A percentile compares a stretch with the other conserved stretches of the same genome.
Evolutionary conservation across 2,888 invertebrate genomes (phyloP).

Genomic region (Spialia ferax): DNA sequence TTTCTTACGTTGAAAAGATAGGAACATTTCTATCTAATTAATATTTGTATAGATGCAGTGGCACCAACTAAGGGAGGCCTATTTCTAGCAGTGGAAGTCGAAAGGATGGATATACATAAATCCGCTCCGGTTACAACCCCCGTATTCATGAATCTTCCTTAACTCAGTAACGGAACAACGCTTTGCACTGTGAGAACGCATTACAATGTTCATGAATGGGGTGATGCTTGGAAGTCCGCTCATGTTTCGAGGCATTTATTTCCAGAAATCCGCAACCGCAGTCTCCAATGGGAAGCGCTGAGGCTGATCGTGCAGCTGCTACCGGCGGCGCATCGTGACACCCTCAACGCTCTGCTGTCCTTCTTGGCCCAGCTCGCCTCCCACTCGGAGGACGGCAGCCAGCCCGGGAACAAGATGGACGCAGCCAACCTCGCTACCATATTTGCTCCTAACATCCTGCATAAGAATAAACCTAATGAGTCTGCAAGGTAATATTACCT

Average conservation of each 20-base stretch:
- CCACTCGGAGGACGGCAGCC: conserved; percentile 89
- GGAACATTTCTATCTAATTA: too few relatives aligned
- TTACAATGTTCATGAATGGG: too few relatives aligned
- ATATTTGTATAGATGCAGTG: too few relatives aligned
- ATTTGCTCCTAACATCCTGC: conserved; percentile 97
- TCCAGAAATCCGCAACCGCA: conserved; percentile 93
- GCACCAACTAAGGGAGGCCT: too few relatives aligned
- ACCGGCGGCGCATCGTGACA: conserved; percentile 96
- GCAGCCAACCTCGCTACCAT: conserved; percentile 96
- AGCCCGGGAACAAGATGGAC: conserved; percentile 97
- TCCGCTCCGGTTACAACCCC: too few relatives aligned
- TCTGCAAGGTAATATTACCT: conserved; percentile 72
- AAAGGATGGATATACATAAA: too few relatives aligned
- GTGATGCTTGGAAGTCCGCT: too few relatives aligned
- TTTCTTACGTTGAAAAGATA: too few relatives aligned
- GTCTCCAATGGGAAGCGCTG: conserved; percentile 93
- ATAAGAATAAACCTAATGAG: conserved; percentile 90
- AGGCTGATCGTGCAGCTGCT: conserved; percentile 94
- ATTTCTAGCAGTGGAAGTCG: too few relatives aligned
- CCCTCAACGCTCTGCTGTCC: conserved; percentile 92
- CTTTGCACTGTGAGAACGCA: too few relatives aligned
- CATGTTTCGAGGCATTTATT: background rate
- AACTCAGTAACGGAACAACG: too few relatives aligned
- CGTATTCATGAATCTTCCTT: too few relatives aligned
- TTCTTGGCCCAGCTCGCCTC: conserved; percentile 93